These are phyloP conservation scores for Stigmatopora argus DNA, from an alignment of 2,113 vertebrate species.

Conservation along the genomic window DNA sequence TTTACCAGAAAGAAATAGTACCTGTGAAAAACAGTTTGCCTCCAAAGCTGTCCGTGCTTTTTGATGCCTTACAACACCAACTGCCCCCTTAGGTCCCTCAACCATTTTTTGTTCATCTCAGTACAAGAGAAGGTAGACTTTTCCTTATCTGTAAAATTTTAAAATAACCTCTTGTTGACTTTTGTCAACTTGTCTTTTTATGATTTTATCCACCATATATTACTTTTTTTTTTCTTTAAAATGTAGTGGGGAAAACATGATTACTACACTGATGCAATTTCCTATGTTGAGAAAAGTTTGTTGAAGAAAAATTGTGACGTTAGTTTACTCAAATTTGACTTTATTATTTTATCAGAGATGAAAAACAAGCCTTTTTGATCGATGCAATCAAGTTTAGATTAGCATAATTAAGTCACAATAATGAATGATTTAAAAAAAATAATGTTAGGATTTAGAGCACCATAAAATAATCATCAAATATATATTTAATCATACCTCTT, in stretches of 20 bases:
- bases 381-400: background rate
- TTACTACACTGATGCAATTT: background rate
- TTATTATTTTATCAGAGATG: background rate
- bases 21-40: background rate
- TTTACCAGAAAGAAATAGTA: background rate
- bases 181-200: background rate
- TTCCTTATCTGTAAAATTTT: background rate
- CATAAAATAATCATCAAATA: background rate
- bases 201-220: background rate
- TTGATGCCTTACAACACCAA: background rate
- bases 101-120: constrained; percentile 2
- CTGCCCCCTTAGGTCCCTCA: background rate
- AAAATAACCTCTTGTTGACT: background rate
- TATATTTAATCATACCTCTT: background rate
- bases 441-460: background rate
- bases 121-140: background rate
- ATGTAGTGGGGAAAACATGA: background rate
- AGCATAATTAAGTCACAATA: background rate
- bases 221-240: background rate
- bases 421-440: background rate
- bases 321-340: background rate
- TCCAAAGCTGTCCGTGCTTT: background rate
- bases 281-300: background rate
- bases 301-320: background rate
- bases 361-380: background rate